Evolutionary conservation across 37 sponge, comb jelly and placozoan species (phyloP).

Genomic region (Crambe crambe): DNA sequence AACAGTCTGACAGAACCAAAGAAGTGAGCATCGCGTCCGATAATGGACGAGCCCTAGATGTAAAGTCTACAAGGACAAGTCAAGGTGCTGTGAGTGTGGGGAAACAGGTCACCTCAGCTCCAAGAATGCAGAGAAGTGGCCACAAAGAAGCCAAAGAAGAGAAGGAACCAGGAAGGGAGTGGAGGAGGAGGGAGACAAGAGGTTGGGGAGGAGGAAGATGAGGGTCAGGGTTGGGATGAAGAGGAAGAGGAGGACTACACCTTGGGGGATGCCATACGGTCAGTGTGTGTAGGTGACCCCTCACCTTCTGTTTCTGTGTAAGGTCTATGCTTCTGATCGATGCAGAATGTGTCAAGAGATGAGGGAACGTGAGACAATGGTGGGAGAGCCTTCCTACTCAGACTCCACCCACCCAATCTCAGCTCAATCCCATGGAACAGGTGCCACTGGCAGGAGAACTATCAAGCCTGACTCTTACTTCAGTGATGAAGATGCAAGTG

Average conservation of each 20-base stretch:
- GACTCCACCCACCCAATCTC: too few relatives aligned
- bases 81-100: conserved; percentile 93
- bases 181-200: conserved; percentile 17
- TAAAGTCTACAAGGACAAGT: conserved; percentile 84
- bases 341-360: conserved; percentile 54
- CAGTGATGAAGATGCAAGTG: conserved; percentile 87
- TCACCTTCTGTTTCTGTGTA: too few relatives aligned
- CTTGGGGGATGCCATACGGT: conserved; percentile 73
- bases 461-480: conserved; percentile 79
- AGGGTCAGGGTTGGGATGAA: too few relatives aligned
- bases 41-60: conserved; percentile 84
- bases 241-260: conserved; percentile 64
- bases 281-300: background rate
- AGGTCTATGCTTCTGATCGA: too few relatives aligned
- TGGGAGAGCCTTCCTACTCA: background rate
- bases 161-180: conserved; percentile 35
- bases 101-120: conserved; percentile 95
- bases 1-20: too few relatives aligned
- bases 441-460: conserved; percentile 15
- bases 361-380: conserved; percentile 23
- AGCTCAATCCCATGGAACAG: too few relatives aligned
- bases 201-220: conserved; percentile 63
- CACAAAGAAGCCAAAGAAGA: conserved; percentile 69
- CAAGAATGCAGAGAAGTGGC: conserved; percentile 84
- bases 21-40: conserved; percentile 88